Base-by-base conservation (phyloP, 2,797 vertebrate species). In the Ctenosaura bakeri region DNA sequence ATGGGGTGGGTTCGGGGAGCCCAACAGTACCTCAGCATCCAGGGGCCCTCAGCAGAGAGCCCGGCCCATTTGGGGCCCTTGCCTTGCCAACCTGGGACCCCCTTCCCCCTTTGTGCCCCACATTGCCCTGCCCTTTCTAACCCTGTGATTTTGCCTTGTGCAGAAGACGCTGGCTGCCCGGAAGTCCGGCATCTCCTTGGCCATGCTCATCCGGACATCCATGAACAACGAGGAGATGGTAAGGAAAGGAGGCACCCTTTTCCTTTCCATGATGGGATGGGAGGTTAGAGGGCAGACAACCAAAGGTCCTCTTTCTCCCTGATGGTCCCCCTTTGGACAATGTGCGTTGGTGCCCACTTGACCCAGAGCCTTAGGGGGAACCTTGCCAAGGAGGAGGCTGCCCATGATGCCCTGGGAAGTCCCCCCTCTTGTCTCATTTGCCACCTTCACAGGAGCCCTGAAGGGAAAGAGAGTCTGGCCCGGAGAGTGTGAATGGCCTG, bases 171-270 rank as follows among this genome's bases (percentile, higher is more conserved):
- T 99, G 96, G 97, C 99, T 97, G 99, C 99, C 96, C 98, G 99
- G 97, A 99, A 99, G 98, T 98, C 99, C 96, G 99, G 99, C 95
- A 98, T 99, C 95, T 99, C 99, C 86, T 98, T 99, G 93, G 98
- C 98, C 94, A 98, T 99, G 97, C 98, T 99, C 95, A 99, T 98
- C 96, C 97, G 99, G 90, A 98, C 99, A 59, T 99, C 99, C 81
- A 95, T 99, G 89, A 98, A 99, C 95, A 98, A 99, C 26, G 98
- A 99, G 92, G 99, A 99, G 94, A 98, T 99, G 98, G 99, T 99
- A 97, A 98, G 99, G 35, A 46, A 32, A 32, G 42, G 73, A 78
- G 85, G 35, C 2, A 1, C 24, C 14, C 1, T 59, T 35, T 14
- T 9, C 14, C 4, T 16, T 5, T 2, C 12, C 2, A 16, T 7